These are phyloP conservation scores for Lanistes nyassanus DNA, from an alignment of 1,140 invertebrate genomes.

Conservation along the genomic window DNA sequence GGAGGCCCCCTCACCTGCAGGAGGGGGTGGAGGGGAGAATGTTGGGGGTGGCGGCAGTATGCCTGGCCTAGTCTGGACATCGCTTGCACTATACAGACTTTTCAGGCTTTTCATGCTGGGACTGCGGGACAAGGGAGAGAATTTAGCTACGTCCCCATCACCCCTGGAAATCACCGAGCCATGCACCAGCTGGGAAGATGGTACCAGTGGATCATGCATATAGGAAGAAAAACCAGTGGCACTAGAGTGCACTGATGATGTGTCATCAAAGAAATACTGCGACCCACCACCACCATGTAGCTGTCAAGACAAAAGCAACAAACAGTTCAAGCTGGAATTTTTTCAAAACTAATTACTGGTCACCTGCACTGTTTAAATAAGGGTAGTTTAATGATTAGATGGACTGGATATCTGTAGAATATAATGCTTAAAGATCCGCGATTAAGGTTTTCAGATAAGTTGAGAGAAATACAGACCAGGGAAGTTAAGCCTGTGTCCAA, in stretches of 20 bases:
- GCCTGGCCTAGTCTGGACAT: conserved; percentile 1
- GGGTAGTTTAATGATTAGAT: no score
- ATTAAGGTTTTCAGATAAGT: no score
- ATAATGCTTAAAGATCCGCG: no score
- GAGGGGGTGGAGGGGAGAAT: neutral
- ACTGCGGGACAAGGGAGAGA: conserved; percentile 23
- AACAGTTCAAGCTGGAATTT: no score
- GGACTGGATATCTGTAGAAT: no score
- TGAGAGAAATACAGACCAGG: no score
- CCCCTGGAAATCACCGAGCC: neutral
- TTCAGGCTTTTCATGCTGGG: conserved; percentile 28
- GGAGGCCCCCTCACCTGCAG: neutral
- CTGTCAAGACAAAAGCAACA: no score
- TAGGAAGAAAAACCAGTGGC: no score
- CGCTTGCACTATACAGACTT: conserved; percentile 24
- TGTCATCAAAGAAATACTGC: neutral
- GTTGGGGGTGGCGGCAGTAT: neutral
- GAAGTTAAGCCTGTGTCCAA: no score
- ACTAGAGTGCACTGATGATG: no score
- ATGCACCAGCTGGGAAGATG: conserved; percentile 13
- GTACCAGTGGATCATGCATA: neutral
- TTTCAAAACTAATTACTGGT: no score
- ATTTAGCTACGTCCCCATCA: conserved; percentile 1
- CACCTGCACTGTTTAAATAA: no score
- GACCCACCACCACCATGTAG: neutral